Conservation (phyloP, 2,797 vertebrate genomes). For the Lophius americanus region DNA sequence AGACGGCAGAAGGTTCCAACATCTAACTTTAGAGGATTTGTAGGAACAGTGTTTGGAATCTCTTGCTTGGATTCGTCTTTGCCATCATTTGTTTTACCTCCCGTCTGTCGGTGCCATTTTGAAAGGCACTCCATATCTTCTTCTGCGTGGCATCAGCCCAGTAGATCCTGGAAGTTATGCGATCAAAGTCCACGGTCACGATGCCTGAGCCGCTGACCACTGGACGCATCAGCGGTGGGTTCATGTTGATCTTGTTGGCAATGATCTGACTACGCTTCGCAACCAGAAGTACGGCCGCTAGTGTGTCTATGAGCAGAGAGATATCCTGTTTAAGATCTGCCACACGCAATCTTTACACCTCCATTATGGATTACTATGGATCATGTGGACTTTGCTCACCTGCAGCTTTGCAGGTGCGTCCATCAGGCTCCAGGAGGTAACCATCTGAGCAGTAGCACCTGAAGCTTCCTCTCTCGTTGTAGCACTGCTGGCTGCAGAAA, state of each 20-base stretch:
- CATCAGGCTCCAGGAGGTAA: slow-evolving; percentile 76
- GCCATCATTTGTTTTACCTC: slow-evolving; percentile 76
- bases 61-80: background rate
- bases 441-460: slow-evolving; percentile 79
- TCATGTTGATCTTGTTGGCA: slow-evolving; percentile 83
- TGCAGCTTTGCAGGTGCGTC: slow-evolving; percentile 78
- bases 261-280: slow-evolving; percentile 87
- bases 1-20: background rate
- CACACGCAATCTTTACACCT: background rate
- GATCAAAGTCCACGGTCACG: slow-evolving; percentile 91
- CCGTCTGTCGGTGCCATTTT: slow-evolving; percentile 88
- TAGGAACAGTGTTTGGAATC: background rate
- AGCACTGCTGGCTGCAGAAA: slow-evolving; percentile 82
- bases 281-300: slow-evolving; percentile 85
- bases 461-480: slow-evolving; percentile 80
- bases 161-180: slow-evolving; percentile 85
- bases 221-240: slow-evolving; percentile 81
- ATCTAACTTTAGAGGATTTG: background rate
- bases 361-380: no score
- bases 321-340: background rate
- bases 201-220: slow-evolving; percentile 85
- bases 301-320: slow-evolving; percentile 73
- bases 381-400: slow-evolving; percentile 40
- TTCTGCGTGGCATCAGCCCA: slow-evolving; percentile 90
- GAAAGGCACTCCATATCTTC: slow-evolving; percentile 89